Evolutionary conservation across 2,113 vertebrate genomes (phyloP).

Genomic region (Podiceps cristatus): DNA sequence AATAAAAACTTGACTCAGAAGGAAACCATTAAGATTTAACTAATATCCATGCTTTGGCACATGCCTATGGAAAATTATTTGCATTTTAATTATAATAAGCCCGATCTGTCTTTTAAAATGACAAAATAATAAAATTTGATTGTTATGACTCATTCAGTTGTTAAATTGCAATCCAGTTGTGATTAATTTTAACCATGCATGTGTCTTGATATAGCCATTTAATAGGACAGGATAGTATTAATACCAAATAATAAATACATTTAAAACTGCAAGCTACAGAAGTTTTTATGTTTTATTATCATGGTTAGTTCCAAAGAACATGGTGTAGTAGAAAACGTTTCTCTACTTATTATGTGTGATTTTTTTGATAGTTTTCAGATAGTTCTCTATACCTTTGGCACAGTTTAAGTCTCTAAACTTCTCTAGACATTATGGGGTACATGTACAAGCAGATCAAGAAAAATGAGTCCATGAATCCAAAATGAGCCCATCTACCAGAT

Average conservation of each 20-base stretch:
- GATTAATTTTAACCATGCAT: neutral
- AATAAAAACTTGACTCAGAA: neutral
- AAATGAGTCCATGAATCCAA: neutral
- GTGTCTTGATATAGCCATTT: neutral
- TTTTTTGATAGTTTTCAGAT: neutral
- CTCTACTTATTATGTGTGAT: neutral
- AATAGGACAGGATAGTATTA: neutral
- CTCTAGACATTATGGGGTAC: neutral
- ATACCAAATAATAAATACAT: neutral
- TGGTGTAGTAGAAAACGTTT: neutral
- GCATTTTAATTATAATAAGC: neutral
- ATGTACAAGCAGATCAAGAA: neutral
- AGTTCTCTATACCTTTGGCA: neutral
- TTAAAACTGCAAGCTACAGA: neutral
- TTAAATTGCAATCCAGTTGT: neutral
- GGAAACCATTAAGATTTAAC: neutral
- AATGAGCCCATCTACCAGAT: neutral
- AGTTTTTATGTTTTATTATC: neutral
- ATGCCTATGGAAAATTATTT: neutral
- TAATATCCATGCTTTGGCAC: neutral
- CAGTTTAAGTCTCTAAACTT: neutral
- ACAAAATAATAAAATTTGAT: neutral
- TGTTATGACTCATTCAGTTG: neutral
- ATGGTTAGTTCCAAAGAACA: neutral
- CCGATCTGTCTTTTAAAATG: neutral